Evolutionary conservation across 2,797 vertebrate species (phyloP), one percentile per base, ranked within the genome.

Genomic region (Sebastes iracundus): DNA sequence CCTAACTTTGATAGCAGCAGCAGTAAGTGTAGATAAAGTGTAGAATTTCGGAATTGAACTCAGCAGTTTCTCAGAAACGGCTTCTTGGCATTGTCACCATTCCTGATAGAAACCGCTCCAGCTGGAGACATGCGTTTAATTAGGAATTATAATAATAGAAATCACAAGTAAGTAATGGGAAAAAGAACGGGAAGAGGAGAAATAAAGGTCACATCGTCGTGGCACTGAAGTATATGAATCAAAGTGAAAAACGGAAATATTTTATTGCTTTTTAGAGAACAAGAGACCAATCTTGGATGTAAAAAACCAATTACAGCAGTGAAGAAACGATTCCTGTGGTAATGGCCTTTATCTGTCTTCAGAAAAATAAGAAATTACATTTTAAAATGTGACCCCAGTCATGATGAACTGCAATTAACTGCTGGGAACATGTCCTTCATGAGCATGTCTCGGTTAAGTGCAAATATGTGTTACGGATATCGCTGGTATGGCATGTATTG

Each of bases 251-350:
- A 81, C n/a, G 23, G 4, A 72, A 69, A 81, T 82, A 28, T 72
- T 81, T 83, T 55, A 70, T n/a, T 67, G 80, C 55, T 33, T 78
- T 77, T 72, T 22, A 55, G 35, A 83, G 71, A 90, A 79, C 62
- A 82, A 78, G 81, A 85, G 77, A 79, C 74, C 79, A 85, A 88
- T 84, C 72, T 59, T 30, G 72, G 78, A 81, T 79, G 60, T 76
- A 82, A 80, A 81, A 88, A 90, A 86, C 70, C 84, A 92, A 90
- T 90, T 86, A 90, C 28, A 67, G 58, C 27, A 9, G 68, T 32
- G 49, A 72, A 82, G 25, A 88, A 85, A 75, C 1, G 7, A 76
- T 79, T 81, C 71, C 27, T n/a, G 53, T 68, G 46, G 69, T 82
- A 86, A 88, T 79, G 71, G 61, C 58, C 62, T 87, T 87, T 84